These are phyloP conservation scores for Syngnathoides biaculeatus DNA, from an alignment of 2,113 vertebrate species.

Conservation along the genomic window DNA sequence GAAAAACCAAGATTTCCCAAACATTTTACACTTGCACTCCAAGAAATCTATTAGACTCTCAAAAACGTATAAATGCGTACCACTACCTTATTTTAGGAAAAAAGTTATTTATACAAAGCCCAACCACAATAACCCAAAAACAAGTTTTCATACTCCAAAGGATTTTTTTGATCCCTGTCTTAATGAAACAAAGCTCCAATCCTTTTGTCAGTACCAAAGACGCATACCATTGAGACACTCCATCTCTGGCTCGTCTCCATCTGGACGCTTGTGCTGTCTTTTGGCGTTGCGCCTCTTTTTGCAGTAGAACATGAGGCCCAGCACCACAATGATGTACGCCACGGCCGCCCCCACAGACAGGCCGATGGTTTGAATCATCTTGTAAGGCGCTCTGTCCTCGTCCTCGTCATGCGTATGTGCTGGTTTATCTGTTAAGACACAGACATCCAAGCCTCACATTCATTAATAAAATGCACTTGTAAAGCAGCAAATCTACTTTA, in stretches of 20 bases:
- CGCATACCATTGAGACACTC: constrained; percentile 89
- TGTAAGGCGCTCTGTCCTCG: constrained; percentile 84
- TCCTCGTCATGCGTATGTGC: constrained; percentile 32
- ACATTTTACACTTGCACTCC: background rate
- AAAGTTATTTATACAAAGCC: background rate
- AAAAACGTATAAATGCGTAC: background rate
- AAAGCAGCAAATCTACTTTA: background rate
- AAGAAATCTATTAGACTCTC: background rate
- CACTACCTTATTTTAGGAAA: background rate
- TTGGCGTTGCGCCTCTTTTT: constrained; percentile 94
- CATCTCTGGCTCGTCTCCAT: constrained; percentile 94
- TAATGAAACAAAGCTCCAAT: background rate
- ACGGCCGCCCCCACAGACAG: constrained; percentile 93
- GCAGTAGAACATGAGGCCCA: constrained; percentile 99
- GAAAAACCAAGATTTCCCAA: background rate
- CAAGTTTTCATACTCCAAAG: background rate
- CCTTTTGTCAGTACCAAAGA: background rate
- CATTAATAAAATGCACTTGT: background rate
- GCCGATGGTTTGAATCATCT: constrained; percentile 98
- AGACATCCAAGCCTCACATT: background rate
- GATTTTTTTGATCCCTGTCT: background rate
- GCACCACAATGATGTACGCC: constrained; percentile 93
- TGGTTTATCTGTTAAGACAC: constrained; percentile 81
- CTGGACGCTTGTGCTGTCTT: constrained; percentile 82
- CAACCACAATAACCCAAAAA: background rate